Conservation (phyloP, 64 coral and sea anemone genomes). For the Actinia equina region DNA sequence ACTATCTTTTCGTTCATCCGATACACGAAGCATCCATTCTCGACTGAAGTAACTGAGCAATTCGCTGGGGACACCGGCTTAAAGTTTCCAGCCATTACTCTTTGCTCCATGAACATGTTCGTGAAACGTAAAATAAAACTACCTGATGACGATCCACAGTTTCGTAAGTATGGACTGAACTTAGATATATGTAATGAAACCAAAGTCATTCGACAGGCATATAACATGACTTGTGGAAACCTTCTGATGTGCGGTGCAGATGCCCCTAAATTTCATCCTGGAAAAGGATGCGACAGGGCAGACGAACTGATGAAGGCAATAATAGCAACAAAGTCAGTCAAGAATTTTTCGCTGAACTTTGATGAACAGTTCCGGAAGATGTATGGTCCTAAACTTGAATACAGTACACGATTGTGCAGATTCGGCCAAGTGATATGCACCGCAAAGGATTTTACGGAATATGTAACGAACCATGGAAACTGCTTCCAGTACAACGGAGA, state of each 20-base stretch:
- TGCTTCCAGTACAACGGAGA: slow-evolving; percentile 49
- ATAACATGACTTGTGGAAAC: slow-evolving; percentile 48
- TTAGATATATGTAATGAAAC: slow-evolving; percentile 35
- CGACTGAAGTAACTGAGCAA: slow-evolving; percentile 50
- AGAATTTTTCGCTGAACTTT: slow-evolving; percentile 13
- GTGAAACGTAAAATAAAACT: slow-evolving; percentile 53
- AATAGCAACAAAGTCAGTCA: not conserved
- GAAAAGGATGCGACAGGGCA: not conserved
- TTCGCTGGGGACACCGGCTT: slow-evolving; percentile 29
- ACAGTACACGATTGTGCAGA: slow-evolving; percentile 18
- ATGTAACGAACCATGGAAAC: slow-evolving; percentile 18
- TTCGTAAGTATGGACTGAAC: slow-evolving; percentile 28
- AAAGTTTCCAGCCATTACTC: slow-evolving; percentile 32
- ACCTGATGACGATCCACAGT: not conserved
- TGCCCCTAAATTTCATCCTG: not conserved
- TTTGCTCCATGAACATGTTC: slow-evolving; percentile 41
- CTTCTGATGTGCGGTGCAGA: slow-evolving; percentile 32
- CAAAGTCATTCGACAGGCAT: not conserved
- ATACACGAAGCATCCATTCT: slow-evolving; percentile 22
- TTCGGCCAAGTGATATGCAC: slow-evolving; percentile 18
- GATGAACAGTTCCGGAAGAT: slow-evolving; percentile 23
- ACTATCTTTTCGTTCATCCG: slow-evolving; percentile 13
- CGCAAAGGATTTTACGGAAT: slow-evolving; percentile 23
- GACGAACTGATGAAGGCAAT: not conserved
- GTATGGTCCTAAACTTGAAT: slow-evolving; percentile 34